Percentiles rank a stretch among this genome's conserved stretches.
phyloP scores from a whole-genome alignment of 1,140 invertebrate genomes.

The Drosophila malerkotliana region DNA sequence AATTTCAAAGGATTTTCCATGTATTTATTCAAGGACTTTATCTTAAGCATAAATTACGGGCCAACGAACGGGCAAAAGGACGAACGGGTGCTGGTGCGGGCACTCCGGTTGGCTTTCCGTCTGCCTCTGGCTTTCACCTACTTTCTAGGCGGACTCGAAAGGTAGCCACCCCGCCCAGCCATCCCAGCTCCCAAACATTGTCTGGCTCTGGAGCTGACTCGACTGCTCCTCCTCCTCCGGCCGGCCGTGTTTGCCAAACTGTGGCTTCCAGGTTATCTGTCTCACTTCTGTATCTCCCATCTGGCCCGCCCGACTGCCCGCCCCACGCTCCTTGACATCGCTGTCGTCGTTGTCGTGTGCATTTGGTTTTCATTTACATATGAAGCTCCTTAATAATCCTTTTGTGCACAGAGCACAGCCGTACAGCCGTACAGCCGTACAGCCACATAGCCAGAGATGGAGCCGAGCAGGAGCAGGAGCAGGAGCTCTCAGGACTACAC shows the following conservation, averaged over 20 bases:
- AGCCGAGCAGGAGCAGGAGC: conserved; percentile 6
- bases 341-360: conserved; percentile 62
- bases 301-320: background rate
- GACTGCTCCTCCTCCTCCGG: conserved; percentile 4
- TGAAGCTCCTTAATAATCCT: conserved; percentile 83
- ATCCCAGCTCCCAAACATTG: conserved; percentile 61
- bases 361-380: conserved; percentile 83
- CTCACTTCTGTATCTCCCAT: conserved; percentile 39
- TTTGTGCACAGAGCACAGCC: conserved; percentile 70
- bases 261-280: conserved; percentile 79
- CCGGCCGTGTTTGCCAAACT: conserved; percentile 72
- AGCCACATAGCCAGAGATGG: too few species aligned
- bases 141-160: conserved; percentile 67
- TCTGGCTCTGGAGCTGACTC: conserved; percentile 40
- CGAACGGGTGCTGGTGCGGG: conserved; percentile 54
- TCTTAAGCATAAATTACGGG: conserved; percentile 83
- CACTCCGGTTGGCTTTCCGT: conserved; percentile 56
- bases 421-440: conserved; percentile 10
- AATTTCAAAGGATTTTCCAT: conserved; percentile 84
- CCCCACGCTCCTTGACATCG: conserved; percentile 4
- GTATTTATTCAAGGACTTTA: conserved; percentile 84
- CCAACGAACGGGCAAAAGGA: conserved; percentile 63
- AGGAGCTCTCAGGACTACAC: conserved; percentile 1
- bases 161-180: conserved; percentile 41
- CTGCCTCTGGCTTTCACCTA: conserved; percentile 68